These are phyloP conservation scores for Coremacera marginata DNA, from an alignment of 2,888 invertebrate species.

Conservation along the genomic window DNA sequence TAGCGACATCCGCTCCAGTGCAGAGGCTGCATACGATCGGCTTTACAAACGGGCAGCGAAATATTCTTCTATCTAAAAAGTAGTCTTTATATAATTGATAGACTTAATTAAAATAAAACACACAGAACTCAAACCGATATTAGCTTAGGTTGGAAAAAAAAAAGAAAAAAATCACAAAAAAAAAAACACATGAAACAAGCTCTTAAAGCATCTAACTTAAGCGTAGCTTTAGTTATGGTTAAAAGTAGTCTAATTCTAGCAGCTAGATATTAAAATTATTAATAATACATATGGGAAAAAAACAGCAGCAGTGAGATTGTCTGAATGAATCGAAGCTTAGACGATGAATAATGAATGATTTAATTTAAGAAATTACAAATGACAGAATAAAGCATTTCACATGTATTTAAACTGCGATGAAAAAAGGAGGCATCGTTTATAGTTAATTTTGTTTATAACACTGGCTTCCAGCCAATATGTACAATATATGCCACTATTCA, in stretches of 20 bases:
- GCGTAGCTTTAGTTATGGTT: too few species aligned
- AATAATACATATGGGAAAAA: not conserved
- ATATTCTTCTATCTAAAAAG: conserved; percentile 51
- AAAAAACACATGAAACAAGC: not conserved
- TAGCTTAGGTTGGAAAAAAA: not conserved
- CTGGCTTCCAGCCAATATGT: too few species aligned
- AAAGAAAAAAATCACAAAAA: not conserved
- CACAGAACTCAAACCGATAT: not conserved
- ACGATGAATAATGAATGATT: too few species aligned
- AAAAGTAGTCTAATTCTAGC: not conserved
- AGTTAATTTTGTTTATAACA: too few species aligned
- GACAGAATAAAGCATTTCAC: too few species aligned
- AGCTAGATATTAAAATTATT: not conserved
- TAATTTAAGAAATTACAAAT: too few species aligned
- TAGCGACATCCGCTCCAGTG: conserved; percentile 22
- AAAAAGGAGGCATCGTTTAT: too few species aligned
- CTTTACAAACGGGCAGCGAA: conserved; percentile 51
- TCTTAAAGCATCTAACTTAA: too few species aligned
- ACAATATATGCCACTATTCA: too few species aligned
- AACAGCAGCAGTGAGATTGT: not conserved
- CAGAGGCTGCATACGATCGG: conserved; percentile 46
- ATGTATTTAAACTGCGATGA: not conserved
- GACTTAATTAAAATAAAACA: not conserved
- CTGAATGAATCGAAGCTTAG: too few species aligned
- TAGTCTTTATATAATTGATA: not conserved